These are phyloP conservation scores for Trichosurus vulpecula DNA, from an alignment of 2,797 vertebrate genomes.

Conservation along the genomic window DNA sequence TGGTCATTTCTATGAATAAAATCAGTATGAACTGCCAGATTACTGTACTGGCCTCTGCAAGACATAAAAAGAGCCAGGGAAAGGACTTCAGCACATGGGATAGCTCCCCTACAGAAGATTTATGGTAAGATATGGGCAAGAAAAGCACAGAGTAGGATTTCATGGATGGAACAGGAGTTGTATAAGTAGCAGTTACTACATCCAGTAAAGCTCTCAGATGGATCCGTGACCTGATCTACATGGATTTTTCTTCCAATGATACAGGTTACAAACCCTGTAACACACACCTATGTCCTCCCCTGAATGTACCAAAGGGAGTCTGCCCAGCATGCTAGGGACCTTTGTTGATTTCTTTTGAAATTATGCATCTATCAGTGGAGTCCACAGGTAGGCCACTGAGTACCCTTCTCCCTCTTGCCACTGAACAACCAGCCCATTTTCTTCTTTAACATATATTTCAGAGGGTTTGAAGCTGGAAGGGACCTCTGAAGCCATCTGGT, in stretches of 20 bases:
- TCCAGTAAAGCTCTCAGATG: background rate
- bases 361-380: background rate
- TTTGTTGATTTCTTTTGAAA: background rate
- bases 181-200: background rate
- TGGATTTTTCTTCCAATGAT: background rate
- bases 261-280: background rate
- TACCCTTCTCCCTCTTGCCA: background rate
- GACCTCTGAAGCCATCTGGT: background rate
- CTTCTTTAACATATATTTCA: background rate
- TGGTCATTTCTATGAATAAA: background rate
- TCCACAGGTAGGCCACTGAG: background rate
- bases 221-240: background rate
- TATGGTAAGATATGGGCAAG: background rate
- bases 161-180: background rate
- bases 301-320: background rate
- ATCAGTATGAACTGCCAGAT: background rate
- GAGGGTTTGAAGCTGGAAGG: background rate
- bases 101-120: background rate
- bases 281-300: background rate
- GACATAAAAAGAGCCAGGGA: background rate
- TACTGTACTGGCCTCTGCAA: background rate
- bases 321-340: background rate
- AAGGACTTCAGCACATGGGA: background rate
- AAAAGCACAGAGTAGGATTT: background rate
- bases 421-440: background rate